Base-by-base conservation (phyloP, 1,140 invertebrate species). In the Neelides sp. region DNA sequence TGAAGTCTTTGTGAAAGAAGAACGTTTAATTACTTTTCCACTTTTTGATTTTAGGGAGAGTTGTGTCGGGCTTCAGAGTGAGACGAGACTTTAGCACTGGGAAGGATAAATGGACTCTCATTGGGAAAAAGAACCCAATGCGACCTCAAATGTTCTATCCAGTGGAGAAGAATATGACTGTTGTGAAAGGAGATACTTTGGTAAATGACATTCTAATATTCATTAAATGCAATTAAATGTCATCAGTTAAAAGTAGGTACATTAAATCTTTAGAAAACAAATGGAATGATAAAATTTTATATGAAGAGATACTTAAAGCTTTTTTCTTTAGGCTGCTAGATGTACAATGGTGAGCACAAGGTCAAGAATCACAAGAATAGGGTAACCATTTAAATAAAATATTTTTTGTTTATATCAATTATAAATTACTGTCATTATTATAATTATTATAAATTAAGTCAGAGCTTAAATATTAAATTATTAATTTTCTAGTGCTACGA, bases 141-240 rank as follows among this genome's bases (percentile, higher is more conserved):
- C 78, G 81, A 48, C 90, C 93, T 1, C 82, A 96, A 70, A 95
- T 98, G 82, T 98, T 98, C 73, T 97, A 98, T 69, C 84, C 86
- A 5, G 75, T 91, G 1, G 72, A 76, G 19, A 75, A 80, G 61
- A 62, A 61, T 23, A 68, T 64, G 1, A 66, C 72, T 1, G 71
- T 80, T 0, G 77, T 82, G 30, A 53, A 71, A 45, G 82, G 82
- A 3, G 92, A 97, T 67, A 75, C 72, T 50, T 63, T 97, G 50
- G 76, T 79, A 67, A 69, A 71, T 63, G 13, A 20, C 24, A n/a
- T 39, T 39, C 23, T 13, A 39, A 13, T 39, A 39, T 19, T 32
- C 41, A 47, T 57, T 15, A 40, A 15, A 28, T 20, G 39, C n/a
- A 22, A 27, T 44, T 43, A 43, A n/a, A 17, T 26, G 24, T 32